These are phyloP conservation scores for Lasioglossum marginatum DNA, from an alignment of 2,888 invertebrate species.

Conservation along the genomic window DNA sequence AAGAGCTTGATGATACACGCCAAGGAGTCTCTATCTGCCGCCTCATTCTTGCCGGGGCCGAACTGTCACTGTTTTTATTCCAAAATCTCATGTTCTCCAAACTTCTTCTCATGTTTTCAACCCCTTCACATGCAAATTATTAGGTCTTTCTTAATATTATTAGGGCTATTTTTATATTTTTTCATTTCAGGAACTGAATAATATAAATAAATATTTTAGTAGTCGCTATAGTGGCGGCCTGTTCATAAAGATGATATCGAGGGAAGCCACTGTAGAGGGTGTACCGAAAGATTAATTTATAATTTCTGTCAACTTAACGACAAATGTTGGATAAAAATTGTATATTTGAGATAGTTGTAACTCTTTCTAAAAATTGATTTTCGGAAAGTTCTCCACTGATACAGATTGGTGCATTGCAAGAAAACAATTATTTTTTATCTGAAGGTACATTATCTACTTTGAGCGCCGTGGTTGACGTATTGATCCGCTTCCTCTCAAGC, in stretches of 20 bases:
- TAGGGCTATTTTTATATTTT: too few relatives aligned
- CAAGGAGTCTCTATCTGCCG: conserved; percentile 18
- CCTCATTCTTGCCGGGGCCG: not conserved
- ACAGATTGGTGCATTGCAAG: not conserved
- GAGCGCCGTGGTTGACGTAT: not conserved
- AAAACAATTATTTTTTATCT: not conserved
- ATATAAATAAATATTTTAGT: too few relatives aligned
- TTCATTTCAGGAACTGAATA: too few relatives aligned
- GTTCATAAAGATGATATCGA: too few relatives aligned
- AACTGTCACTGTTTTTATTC: not conserved
- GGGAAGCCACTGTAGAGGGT: too few relatives aligned
- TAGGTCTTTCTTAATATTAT: too few relatives aligned
- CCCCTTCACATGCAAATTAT: not conserved
- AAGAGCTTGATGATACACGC: conserved; percentile 51
- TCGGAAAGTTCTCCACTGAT: too few relatives aligned
- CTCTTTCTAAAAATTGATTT: too few relatives aligned
- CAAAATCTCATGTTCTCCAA: not conserved
- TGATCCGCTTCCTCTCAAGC: not conserved
- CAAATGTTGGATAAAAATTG: not conserved
- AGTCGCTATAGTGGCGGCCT: too few relatives aligned
- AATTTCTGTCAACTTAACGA: not conserved
- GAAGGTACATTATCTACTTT: not conserved
- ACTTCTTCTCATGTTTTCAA: not conserved
- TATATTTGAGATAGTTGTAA: not conserved
- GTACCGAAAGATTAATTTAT: too few relatives aligned